Evolutionary conservation across 2,888 invertebrate genomes (phyloP).

Genomic region (Chydorus sphaericus): DNA sequence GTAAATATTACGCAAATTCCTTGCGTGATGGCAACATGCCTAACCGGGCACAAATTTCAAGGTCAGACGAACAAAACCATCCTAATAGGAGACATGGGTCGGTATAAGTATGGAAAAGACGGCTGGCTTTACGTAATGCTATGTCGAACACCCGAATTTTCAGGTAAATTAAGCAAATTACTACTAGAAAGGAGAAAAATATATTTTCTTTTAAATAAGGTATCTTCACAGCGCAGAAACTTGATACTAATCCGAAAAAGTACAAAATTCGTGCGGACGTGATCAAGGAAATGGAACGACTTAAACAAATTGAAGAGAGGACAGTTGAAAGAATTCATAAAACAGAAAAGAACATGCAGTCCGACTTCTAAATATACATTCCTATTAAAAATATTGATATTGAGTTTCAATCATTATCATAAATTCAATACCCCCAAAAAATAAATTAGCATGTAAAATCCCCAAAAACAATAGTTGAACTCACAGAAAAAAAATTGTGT

Average conservation of each 20-base stretch:
- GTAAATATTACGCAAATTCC: background rate
- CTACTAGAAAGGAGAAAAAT: too few relatives aligned
- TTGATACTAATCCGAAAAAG: background rate
- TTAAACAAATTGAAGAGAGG: background rate
- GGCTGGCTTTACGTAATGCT: background rate
- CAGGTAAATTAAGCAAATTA: too few relatives aligned
- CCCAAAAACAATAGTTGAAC: too few relatives aligned
- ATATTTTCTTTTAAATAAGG: background rate
- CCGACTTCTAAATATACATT: too few relatives aligned
- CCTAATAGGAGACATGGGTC: background rate
- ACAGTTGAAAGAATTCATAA: background rate
- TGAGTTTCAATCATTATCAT: too few relatives aligned
- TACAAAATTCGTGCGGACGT: background rate
- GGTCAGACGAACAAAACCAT: background rate
- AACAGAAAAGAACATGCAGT: too few relatives aligned
- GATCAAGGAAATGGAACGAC: background rate
- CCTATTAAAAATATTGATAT: too few relatives aligned
- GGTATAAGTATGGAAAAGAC: background rate
- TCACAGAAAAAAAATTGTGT: too few relatives aligned
- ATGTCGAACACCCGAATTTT: too few relatives aligned
- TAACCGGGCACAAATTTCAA: background rate
- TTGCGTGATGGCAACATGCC: background rate
- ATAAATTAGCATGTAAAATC: too few relatives aligned
- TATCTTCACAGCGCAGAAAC: background rate
- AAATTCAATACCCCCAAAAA: too few relatives aligned